A percentile compares a stretch with the other conserved stretches of the same genome.
Evolutionary conservation across 2,888 invertebrate species (phyloP).

Genomic region (Drosophila melanosoma): DNA sequence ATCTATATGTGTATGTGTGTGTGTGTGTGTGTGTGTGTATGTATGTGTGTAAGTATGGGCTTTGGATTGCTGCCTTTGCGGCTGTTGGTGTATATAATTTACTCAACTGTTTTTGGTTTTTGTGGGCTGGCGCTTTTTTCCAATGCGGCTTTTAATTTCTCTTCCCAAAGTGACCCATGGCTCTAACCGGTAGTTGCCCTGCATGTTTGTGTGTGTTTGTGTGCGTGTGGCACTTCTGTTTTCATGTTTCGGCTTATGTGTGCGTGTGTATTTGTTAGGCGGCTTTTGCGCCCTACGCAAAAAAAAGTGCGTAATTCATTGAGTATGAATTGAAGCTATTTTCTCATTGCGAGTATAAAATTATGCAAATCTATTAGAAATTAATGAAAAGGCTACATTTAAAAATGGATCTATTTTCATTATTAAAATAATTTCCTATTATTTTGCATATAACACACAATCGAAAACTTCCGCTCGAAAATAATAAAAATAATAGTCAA

Average conservation of each 20-base stretch:
- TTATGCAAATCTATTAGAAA: not conserved
- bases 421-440: not conserved
- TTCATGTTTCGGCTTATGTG: not conserved
- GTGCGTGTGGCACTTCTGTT: conserved; percentile 14
- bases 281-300: conserved; percentile 41
- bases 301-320: not conserved
- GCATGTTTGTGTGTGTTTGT: not conserved
- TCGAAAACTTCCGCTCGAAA: not conserved
- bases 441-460: not conserved
- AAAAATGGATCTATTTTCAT: not conserved
- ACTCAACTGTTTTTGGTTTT: conserved; percentile 76
- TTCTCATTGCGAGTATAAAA: not conserved
- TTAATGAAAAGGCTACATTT: not conserved
- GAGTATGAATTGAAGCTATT: not conserved
- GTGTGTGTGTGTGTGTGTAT: conserved; percentile 26
- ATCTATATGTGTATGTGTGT: conserved; percentile 7
- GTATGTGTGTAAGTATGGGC: conserved; percentile 24
- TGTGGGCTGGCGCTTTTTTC: conserved; percentile 66
- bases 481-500: too few species aligned
- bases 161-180: conserved; percentile 18
- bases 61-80: conserved; percentile 27
- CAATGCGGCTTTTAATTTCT: conserved; percentile 63
- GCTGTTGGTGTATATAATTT: conserved; percentile 75
- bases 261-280: conserved; percentile 17
- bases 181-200: conserved; percentile 56